phyloP scores from a whole-genome alignment of 2,113 vertebrate genomes.

The Seriola rivoliana region DNA sequence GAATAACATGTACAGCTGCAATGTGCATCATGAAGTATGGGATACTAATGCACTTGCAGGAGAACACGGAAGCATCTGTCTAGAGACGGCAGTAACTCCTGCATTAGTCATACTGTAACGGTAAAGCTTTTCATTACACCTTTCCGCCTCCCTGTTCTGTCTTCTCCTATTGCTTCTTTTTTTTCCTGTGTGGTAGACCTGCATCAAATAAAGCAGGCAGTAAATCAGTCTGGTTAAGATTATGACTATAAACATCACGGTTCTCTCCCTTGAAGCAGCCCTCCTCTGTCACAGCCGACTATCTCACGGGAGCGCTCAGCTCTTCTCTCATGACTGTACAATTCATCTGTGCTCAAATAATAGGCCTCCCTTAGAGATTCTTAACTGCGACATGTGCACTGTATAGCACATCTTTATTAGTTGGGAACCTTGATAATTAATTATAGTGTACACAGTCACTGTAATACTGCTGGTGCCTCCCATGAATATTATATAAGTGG shows the following conservation, averaged over 20 bases:
- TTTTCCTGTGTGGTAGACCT: constrained; percentile 20
- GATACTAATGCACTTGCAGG: constrained; percentile 73
- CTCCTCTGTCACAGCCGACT: constrained; percentile 17
- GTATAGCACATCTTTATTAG: constrained; percentile 59
- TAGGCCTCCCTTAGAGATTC: constrained; percentile 57
- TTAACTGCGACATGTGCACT: constrained; percentile 28
- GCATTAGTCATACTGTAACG: constrained; percentile 70
- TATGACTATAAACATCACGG: constrained; percentile 58
- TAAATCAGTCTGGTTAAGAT: constrained; percentile 60
- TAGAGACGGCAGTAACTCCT: constrained; percentile 49
- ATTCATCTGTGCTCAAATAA: constrained; percentile 63
- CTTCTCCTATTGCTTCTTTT: constrained; percentile 24
- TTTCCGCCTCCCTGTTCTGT: constrained; percentile 30
- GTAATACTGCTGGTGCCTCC: background rate
- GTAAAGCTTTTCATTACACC: constrained; percentile 65
- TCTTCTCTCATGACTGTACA: constrained; percentile 52
- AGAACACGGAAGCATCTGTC: constrained; percentile 60
- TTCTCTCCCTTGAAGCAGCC: constrained; percentile 44
- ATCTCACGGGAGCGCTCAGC: constrained; percentile 58
- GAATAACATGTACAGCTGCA: constrained; percentile 48
- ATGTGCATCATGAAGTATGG: constrained; percentile 75
- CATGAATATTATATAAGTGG: constrained; percentile 16
- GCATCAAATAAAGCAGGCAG: constrained; percentile 41
- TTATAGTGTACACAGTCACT: constrained; percentile 18
- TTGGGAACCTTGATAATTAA: constrained; percentile 49